These are phyloP conservation scores for Galbula dea DNA, from an alignment of 2,113 vertebrate species.

Conservation along the genomic window DNA sequence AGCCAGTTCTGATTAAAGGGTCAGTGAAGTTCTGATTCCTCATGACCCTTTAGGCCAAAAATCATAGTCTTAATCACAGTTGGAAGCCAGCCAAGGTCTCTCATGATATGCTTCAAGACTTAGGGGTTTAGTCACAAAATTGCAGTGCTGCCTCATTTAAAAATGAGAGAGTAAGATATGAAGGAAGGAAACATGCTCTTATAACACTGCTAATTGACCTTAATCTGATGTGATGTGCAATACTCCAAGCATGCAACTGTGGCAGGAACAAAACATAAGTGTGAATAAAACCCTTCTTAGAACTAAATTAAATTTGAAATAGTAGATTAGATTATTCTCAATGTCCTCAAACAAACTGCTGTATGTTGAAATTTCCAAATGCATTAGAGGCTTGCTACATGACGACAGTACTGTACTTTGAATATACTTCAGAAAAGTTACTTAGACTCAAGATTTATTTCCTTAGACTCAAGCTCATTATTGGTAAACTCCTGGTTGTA, in stretches of 20 bases:
- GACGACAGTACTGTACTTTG: background rate
- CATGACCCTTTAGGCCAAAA: background rate
- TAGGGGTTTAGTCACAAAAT: conserved; percentile 43
- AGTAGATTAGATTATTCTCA: conserved; percentile 55
- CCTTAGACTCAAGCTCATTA: background rate
- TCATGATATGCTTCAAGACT: conserved; percentile 5
- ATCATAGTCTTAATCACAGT: background rate
- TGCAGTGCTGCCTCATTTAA: background rate
- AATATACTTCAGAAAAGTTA: background rate
- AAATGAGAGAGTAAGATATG: background rate
- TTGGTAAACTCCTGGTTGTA: background rate
- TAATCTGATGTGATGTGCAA: conserved; percentile 61
- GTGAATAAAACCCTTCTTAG: conserved; percentile 33
- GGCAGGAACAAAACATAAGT: background rate
- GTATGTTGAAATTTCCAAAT: conserved; percentile 54
- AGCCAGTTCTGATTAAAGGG: conserved; percentile 37
- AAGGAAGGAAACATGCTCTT: background rate
- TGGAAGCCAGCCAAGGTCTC: conserved; percentile 15
- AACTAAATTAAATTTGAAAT: conserved; percentile 68
- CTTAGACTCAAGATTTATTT: background rate
- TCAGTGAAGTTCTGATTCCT: background rate
- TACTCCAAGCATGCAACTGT: conserved; percentile 24
- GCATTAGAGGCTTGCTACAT: background rate
- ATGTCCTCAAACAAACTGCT: conserved; percentile 44
- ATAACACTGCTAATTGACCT: conserved; percentile 57